Percentiles rank a stretch among this genome's conserved stretches.
These are phyloP conservation scores for Trichonephila clavata DNA, from an alignment of 1,140 invertebrate genomes.

Conservation along the genomic window DNA sequence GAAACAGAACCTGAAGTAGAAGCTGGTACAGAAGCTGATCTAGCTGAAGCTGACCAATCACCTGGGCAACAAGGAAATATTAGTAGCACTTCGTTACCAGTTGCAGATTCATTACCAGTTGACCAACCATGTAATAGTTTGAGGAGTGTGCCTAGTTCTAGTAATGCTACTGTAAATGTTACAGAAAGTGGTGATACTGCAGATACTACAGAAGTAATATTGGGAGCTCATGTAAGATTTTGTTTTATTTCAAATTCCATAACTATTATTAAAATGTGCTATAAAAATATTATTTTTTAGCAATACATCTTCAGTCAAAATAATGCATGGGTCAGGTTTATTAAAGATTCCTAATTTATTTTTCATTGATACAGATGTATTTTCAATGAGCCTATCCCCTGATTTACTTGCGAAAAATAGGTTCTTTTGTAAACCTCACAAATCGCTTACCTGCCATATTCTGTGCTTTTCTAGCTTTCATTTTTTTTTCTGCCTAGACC, in stretches of 20 bases:
- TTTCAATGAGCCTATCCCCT: too few species aligned
- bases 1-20: constrained; percentile 66
- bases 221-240: constrained; percentile 18
- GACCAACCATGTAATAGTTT: not conserved
- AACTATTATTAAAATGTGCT: not conserved
- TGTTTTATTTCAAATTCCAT: not conserved
- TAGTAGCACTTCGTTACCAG: not conserved
- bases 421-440: too few species aligned
- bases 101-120: not conserved
- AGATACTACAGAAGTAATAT: constrained; percentile 8
- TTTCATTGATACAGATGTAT: too few species aligned
- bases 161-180: not conserved
- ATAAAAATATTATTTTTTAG: not conserved
- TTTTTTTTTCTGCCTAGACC: too few species aligned
- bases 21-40: constrained; percentile 66
- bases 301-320: not conserved
- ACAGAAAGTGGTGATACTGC: not conserved
- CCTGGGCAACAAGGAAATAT: constrained; percentile 66
- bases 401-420: too few species aligned
- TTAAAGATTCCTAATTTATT: too few species aligned
- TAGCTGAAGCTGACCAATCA: constrained; percentile 72
- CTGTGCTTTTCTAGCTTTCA: too few species aligned
- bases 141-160: not conserved
- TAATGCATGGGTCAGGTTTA: too few species aligned
- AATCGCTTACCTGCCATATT: too few species aligned